These are phyloP conservation scores for Brotula barbata DNA, from an alignment of 2,797 vertebrate species.

Conservation along the genomic window DNA sequence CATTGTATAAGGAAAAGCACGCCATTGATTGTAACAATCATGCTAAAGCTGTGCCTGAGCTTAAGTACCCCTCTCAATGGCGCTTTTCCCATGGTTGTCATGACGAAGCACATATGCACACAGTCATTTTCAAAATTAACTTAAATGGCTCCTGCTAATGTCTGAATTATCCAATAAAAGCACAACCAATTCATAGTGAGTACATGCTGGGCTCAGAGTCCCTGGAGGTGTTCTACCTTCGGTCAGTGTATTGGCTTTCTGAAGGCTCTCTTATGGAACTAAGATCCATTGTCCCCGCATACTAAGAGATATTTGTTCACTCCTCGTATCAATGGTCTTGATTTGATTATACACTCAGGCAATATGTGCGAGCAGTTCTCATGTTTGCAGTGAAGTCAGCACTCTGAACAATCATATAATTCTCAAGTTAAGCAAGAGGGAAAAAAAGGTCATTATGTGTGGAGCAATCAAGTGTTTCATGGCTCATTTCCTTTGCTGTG, in stretches of 20 bases:
- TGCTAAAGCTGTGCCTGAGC: slow-evolving; percentile 38
- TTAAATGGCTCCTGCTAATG: slow-evolving; percentile 75
- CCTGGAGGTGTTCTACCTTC: slow-evolving; percentile 74
- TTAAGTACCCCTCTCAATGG: slow-evolving; percentile 38
- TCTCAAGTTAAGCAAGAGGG: slow-evolving; percentile 72
- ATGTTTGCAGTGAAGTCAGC: slow-evolving; percentile 83
- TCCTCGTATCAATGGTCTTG: slow-evolving; percentile 79
- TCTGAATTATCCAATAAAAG: slow-evolving; percentile 81
- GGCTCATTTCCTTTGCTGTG: slow-evolving; percentile 79
- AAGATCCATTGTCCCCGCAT: slow-evolving; percentile 74
- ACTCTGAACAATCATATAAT: slow-evolving; percentile 80
- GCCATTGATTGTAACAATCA: slow-evolving; percentile 57
- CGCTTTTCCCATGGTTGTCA: slow-evolving; percentile 66
- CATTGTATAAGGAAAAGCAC: slow-evolving; percentile 58
- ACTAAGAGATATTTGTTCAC: slow-evolving; percentile 80
- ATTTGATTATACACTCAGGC: slow-evolving; percentile 82
- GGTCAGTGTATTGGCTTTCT: slow-evolving; percentile 71
- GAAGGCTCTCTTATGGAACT: slow-evolving; percentile 71
- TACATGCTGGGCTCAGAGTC: slow-evolving; percentile 69
- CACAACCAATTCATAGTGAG: slow-evolving; percentile 69
- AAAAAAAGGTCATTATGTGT: slow-evolving; percentile 77
- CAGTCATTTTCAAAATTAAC: slow-evolving; percentile 78
- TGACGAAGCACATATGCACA: slow-evolving; percentile 70
- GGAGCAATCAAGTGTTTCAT: slow-evolving; percentile 78
- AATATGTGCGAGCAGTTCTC: slow-evolving; percentile 79